Conservation (phyloP, 2,797 vertebrate species). For the Xerus rutilus region DNA sequence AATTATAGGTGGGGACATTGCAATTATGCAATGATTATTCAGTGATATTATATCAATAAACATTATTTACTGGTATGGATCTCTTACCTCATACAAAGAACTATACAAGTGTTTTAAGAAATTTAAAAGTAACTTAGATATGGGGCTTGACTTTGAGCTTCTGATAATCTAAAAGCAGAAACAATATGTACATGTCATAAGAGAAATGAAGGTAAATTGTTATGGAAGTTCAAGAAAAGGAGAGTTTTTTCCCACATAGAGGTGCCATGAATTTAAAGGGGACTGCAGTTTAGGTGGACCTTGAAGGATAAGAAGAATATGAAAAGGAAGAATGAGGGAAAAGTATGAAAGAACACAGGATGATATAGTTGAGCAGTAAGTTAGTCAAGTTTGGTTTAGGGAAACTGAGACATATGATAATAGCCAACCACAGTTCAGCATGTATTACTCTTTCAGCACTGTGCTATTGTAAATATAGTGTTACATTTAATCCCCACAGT, state of each 20-base stretch:
- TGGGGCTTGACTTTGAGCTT: neutral
- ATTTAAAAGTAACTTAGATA: constrained; percentile 19
- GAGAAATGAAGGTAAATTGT: neutral
- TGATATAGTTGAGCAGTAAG: neutral
- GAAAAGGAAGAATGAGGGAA: neutral
- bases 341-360: neutral
- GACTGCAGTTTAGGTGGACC: neutral
- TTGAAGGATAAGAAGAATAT: neutral
- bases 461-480: neutral
- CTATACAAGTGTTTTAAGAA: neutral
- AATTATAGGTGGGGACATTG: neutral
- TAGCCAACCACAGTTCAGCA: neutral
- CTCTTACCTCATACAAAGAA: neutral
- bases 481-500: neutral
- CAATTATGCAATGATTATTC: constrained; percentile 14
- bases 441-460: neutral
- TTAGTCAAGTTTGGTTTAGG: neutral
- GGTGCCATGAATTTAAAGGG: neutral
- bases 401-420: neutral
- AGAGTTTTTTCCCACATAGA: neutral
- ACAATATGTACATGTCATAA: neutral
- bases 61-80: neutral
- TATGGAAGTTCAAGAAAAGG: neutral
- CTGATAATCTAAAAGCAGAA: neutral
- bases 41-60: neutral